Evolutionary conservation across 2,888 invertebrate species (phyloP).

Genomic region (Cyclophora albipunctata): DNA sequence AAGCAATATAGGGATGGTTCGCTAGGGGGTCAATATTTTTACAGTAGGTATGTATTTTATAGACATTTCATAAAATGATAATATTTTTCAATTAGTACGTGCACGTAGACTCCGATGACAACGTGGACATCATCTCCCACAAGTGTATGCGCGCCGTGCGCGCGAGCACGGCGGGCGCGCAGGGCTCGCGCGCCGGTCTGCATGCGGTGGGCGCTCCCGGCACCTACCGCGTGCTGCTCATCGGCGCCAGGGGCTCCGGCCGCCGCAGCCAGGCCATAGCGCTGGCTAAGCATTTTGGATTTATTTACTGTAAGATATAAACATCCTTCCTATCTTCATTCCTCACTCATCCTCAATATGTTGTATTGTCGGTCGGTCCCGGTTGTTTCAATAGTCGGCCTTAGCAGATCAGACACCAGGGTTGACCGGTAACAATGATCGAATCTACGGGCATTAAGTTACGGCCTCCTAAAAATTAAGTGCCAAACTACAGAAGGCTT

Average conservation of each 20-base stretch:
- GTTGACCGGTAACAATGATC: too few relatives aligned
- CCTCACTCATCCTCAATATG: too few relatives aligned
- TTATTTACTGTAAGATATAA: conserved; percentile 61
- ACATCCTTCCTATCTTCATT: too few relatives aligned
- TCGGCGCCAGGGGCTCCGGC: conserved; percentile 78
- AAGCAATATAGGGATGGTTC: too few relatives aligned
- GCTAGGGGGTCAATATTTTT: too few relatives aligned
- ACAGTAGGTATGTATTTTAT: too few relatives aligned
- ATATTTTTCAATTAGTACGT: conserved; percentile 37
- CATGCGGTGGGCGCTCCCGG: conserved; percentile 64
- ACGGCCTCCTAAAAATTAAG: too few relatives aligned
- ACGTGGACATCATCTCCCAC: conserved; percentile 27
- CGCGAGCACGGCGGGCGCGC: conserved; percentile 45
- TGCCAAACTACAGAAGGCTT: too few relatives aligned
- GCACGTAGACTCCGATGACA: conserved; percentile 35
- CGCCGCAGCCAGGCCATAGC: conserved; percentile 68
- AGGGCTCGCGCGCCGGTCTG: conserved; percentile 42
- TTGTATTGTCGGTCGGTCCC: conserved; percentile 14
- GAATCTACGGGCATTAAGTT: too few relatives aligned
- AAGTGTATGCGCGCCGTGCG: conserved; percentile 56
- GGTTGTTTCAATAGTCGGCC: too few relatives aligned
- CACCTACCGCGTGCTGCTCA: conserved; percentile 73
- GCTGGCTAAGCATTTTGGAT: conserved; percentile 67
- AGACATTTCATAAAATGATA: too few relatives aligned
- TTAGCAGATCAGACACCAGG: too few relatives aligned